Evolutionary conservation across 2,797 vertebrate species (phyloP), one percentile per base, ranked within the genome.

Genomic region (Peromyscus melanophrys): DNA sequence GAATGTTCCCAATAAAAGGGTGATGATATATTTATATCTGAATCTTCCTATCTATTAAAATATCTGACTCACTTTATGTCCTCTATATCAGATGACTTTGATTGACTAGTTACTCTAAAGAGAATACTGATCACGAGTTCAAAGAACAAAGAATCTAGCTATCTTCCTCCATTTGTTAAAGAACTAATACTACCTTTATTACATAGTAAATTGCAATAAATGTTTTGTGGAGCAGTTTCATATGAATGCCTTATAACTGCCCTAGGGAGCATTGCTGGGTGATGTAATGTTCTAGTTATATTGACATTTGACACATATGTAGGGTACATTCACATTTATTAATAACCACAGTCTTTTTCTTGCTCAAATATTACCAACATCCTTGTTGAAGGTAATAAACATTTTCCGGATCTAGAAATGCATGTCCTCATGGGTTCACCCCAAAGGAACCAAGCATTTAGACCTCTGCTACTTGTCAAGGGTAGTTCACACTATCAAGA

Each of bases 11-110:
- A 84, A 2, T 16, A 84, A 57, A 95, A 80, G 59, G 13, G 78
- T 55, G 29, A 75, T 71, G 61, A 61, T 23, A 3, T 89, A 87
- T 87, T 96, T 97, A 3, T 82, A 46, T 89, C 71, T 83, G 19
- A 81, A 57, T 87, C 31, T 27, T 81, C 10, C 4, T 55, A 4
- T 55, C 37, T 90, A n/a, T 88, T 34, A 78, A 69, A 78, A 75
- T 61, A 14, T 67, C 55, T 61, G 23, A 78, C n/a, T 85, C 34
- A 77, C 4, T 69, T 29, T 85, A 59, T 55, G 43, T 88, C 5
- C 29, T 95, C 16, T 31, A 10, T 40, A 67, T 21, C 81, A 69
- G 34, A 75, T 89, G 11, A 37, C 65, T 94, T 90, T 86, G 23
- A 65, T 49, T 83, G 69, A 73, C 5, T 46, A 29, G 16, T 31